These are phyloP conservation scores for Rhyzopertha dominica DNA, from an alignment of 1,140 invertebrate genomes.

Conservation along the genomic window DNA sequence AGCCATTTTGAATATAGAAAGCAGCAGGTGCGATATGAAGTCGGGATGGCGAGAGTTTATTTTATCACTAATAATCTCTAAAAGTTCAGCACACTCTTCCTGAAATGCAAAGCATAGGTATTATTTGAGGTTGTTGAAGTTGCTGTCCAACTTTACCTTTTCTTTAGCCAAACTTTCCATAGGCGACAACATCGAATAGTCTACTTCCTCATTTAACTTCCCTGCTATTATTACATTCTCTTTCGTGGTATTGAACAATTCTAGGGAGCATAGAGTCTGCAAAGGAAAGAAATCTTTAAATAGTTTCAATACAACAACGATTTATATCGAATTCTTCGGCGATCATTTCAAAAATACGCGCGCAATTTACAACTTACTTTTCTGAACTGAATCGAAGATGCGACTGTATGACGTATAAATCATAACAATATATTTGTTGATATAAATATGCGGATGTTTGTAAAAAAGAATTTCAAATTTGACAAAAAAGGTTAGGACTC, in stretches of 20 bases:
- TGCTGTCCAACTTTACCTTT: slow-evolving; percentile 53
- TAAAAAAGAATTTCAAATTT: too few relatives aligned
- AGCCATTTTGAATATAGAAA: slow-evolving; percentile 89
- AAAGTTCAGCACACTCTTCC: slow-evolving; percentile 76
- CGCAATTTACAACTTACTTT: too few relatives aligned
- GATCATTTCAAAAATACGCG: too few relatives aligned
- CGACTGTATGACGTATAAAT: too few relatives aligned
- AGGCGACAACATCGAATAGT: slow-evolving; percentile 50
- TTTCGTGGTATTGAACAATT: slow-evolving; percentile 75
- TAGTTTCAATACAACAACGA: too few relatives aligned
- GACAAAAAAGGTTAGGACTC: too few relatives aligned
- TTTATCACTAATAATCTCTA: slow-evolving; percentile 73
- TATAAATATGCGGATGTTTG: too few relatives aligned
- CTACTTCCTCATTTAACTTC: slow-evolving; percentile 64
- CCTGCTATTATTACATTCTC: slow-evolving; percentile 84
- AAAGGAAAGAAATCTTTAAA: too few relatives aligned
- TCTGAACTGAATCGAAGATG: too few relatives aligned
- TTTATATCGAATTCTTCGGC: too few relatives aligned
- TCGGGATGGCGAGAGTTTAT: slow-evolving; percentile 80
- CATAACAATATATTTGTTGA: too few relatives aligned
- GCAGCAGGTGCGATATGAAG: slow-evolving; percentile 75
- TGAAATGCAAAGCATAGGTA: slow-evolving; percentile 49
- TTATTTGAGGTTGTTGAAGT: not conserved
- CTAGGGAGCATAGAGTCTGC: slow-evolving; percentile 76
- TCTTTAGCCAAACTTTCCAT: slow-evolving; percentile 60